Conservation (phyloP, 2,797 vertebrate genomes). For the Loris lydekkerianus region DNA sequence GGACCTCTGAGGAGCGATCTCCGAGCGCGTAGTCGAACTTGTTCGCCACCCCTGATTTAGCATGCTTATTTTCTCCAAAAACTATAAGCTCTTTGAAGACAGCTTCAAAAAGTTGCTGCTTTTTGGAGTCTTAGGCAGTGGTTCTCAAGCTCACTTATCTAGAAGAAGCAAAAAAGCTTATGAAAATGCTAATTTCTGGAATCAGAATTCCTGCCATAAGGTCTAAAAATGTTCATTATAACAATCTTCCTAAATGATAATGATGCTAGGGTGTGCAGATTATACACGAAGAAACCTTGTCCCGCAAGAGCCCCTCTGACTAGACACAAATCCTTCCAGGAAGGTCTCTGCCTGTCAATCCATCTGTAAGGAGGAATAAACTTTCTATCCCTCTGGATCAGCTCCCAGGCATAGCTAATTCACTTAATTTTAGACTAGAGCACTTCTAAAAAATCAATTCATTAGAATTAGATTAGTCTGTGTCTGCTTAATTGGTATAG, state of each 20-base stretch:
- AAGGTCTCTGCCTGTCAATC: not conserved
- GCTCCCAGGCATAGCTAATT: not conserved
- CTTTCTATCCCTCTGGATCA: not conserved
- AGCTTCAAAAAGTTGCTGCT: conserved; percentile 8
- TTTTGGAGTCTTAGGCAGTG: not conserved
- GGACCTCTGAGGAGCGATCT: too few relatives aligned
- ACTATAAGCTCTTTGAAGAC: not conserved
- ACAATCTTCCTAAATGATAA: not conserved
- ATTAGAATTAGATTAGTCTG: conserved; percentile 38
- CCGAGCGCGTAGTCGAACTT: too few relatives aligned
- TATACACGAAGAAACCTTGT: not conserved
- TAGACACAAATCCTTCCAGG: not conserved
- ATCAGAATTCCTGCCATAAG: not conserved
- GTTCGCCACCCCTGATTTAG: not conserved
- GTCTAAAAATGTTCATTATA: not conserved
- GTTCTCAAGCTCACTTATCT: conserved; percentile 5
- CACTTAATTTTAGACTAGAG: conserved; percentile 29
- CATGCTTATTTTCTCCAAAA: conserved; percentile 18
- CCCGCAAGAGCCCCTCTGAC: not conserved
- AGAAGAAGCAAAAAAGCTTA: not conserved
- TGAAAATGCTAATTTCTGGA: not conserved
- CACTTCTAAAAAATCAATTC: not conserved
- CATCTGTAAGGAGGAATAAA: not conserved
- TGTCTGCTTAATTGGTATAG: not conserved
- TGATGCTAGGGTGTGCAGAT: not conserved